Percentiles rank a stretch among this genome's conserved stretches.
Conservation (phyloP, 2,888 invertebrate species). For the Frankliniella fusca region DNA sequence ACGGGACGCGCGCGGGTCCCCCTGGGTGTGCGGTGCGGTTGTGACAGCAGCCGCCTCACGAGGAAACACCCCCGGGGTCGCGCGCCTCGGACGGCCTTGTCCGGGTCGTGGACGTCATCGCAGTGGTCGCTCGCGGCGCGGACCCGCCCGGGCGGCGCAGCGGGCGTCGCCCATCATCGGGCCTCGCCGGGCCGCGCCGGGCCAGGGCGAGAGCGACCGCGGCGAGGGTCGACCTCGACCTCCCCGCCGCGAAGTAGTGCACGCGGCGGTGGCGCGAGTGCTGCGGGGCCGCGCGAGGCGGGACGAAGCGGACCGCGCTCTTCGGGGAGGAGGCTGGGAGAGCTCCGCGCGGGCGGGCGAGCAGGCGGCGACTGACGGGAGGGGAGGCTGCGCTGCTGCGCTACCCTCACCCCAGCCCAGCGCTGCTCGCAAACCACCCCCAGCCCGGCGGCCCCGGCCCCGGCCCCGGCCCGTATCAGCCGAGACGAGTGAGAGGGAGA, state of each 20-base stretch:
- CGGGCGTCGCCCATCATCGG: not conserved
- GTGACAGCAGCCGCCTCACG: no score
- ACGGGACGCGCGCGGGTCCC: no score
- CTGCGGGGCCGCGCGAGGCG: not conserved
- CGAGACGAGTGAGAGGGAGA: not conserved
- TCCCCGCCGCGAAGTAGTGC: not conserved
- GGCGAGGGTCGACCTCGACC: not conserved
- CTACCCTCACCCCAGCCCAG: not conserved
- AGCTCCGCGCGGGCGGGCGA: not conserved
- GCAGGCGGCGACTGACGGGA: slow-evolving; percentile 3
- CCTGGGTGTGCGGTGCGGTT: no score
- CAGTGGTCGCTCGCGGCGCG: not conserved
- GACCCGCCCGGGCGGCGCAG: not conserved
- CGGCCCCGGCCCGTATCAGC: not conserved
- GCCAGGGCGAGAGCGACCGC: not conserved
- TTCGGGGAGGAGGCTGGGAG: not conserved
- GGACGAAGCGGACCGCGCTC: not conserved
- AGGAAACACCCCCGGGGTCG: no score
- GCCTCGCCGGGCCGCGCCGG: not conserved
- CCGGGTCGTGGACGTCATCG: no score
- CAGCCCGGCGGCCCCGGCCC: not conserved
- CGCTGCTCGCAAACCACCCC: not conserved
- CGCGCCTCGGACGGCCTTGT: no score
- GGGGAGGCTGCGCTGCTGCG: not conserved
- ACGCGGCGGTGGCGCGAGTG: not conserved